Evolutionary conservation across 2,797 vertebrate genomes (phyloP).

Genomic region (Mus spretus): DNA sequence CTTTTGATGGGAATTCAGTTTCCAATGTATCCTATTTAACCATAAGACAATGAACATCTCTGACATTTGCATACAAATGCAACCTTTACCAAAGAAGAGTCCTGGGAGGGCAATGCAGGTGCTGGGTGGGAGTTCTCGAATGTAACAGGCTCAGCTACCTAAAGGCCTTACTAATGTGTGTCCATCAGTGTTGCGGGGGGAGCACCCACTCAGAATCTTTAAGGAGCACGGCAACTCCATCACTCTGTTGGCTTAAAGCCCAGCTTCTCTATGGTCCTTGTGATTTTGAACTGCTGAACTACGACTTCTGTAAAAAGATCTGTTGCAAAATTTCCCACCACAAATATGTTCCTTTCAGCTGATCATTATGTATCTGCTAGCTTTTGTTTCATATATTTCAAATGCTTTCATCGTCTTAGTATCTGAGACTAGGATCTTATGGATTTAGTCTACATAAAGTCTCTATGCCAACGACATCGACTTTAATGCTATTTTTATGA

Average conservation of each 20-base stretch:
- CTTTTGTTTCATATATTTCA: conserved; percentile 1
- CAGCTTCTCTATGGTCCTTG: background rate
- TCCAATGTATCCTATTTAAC: background rate
- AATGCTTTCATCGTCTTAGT: background rate
- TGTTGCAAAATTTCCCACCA: background rate
- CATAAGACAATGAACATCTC: background rate
- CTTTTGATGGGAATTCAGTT: background rate
- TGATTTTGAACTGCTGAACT: background rate
- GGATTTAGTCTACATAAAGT: conserved; percentile 6
- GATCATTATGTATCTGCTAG: background rate
- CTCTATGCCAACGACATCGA: background rate
- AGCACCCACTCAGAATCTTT: background rate
- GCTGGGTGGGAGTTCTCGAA: background rate
- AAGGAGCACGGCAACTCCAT: background rate
- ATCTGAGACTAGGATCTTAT: background rate
- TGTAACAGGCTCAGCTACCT: background rate
- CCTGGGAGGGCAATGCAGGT: background rate
- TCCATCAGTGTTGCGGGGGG: background rate
- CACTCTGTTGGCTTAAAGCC: background rate
- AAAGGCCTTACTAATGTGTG: background rate
- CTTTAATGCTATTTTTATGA: background rate
- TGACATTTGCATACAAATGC: background rate
- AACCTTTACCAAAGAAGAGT: background rate
- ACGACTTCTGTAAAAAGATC: background rate
- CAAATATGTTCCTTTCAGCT: background rate